Evolutionary conservation across 2,888 invertebrate species (phyloP), one percentile per base, ranked within the genome.

Genomic region (Pollenia angustigena): DNA sequence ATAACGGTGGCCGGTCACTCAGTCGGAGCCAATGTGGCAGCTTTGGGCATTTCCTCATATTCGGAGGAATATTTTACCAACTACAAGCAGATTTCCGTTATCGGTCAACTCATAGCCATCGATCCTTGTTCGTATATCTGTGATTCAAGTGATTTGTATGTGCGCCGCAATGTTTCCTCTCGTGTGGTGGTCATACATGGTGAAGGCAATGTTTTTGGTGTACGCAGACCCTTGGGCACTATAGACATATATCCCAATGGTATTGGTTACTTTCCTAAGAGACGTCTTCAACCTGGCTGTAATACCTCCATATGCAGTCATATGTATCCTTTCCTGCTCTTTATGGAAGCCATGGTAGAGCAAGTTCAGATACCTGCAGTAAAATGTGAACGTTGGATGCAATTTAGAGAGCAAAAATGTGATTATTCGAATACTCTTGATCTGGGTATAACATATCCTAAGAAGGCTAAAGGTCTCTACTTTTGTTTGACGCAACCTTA

Each of bases 201-300:
- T 0, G 93, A 92, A 75, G 91, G 92, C 0, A 91, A 92, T 84
- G 87, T 89, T 0, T 92, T 91, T 69, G 91, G 92, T 0, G 90
- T 91, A 4, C 89, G 91, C 7, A 56, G 64, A 7, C 89, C 90
- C 0, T 23, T 91, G 14, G 92, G 92, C 2, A 91, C 91, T 46
- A 88, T 92, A 3, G 92, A 92, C 46, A 91, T 92, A 18, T 92
- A 92, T 88, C 92, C 92, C 7, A 92, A 92, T 87, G 93, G 92
- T 16, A 90, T 91, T 64, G 93, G 92, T 1, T 90, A 89, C 50
- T 91, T 90, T 78, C 79, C 88, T 2, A 91, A 91, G 4, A 85
- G 90, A 0, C 88, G 90, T n/a, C 87, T 90, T 0, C 93, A 92
- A 62, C 93, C 93, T 0, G 92, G 93, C 68, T 92, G 93, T 72